Evolutionary conservation across 2,113 vertebrate genomes (phyloP).

Genomic region (Erinaceus europaeus): DNA sequence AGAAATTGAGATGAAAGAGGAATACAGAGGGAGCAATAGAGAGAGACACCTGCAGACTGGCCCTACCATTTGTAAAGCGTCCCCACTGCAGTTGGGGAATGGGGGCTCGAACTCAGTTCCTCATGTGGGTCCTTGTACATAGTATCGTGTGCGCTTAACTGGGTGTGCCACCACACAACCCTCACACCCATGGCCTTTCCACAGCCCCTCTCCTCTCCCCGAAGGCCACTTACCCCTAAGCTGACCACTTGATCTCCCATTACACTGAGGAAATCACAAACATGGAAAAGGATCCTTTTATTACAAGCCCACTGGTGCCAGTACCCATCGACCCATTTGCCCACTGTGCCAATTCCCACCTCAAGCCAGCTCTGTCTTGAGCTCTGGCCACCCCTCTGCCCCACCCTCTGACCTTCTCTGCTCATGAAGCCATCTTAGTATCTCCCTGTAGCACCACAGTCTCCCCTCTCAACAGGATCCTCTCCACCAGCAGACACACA

Average conservation of each 20-base stretch:
- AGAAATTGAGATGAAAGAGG: no score
- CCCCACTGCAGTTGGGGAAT: no score
- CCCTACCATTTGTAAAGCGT: no score
- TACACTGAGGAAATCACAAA: background rate
- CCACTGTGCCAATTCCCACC: no score
- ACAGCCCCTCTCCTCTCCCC: background rate
- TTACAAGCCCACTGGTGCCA: background rate
- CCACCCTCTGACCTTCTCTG: background rate
- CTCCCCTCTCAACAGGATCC: background rate
- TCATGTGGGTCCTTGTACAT: no score
- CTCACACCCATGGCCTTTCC: background rate
- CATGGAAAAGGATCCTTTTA: background rate
- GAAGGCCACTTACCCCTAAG: background rate
- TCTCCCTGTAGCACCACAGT: background rate
- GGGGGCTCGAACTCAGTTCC: no score
- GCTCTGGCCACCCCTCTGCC: background rate
- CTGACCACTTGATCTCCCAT: background rate
- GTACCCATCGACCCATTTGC: no score
- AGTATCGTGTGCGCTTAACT: no score
- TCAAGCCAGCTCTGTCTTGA: background rate
- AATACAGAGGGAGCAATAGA: no score
- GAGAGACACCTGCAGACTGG: no score
- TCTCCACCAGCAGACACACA: background rate
- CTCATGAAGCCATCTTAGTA: background rate
- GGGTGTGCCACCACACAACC: no score